A percentile compares a stretch with the other conserved stretches of the same genome.
These are phyloP conservation scores for Ammodytes marinus DNA, from an alignment of 2,113 vertebrate species.

Conservation along the genomic window DNA sequence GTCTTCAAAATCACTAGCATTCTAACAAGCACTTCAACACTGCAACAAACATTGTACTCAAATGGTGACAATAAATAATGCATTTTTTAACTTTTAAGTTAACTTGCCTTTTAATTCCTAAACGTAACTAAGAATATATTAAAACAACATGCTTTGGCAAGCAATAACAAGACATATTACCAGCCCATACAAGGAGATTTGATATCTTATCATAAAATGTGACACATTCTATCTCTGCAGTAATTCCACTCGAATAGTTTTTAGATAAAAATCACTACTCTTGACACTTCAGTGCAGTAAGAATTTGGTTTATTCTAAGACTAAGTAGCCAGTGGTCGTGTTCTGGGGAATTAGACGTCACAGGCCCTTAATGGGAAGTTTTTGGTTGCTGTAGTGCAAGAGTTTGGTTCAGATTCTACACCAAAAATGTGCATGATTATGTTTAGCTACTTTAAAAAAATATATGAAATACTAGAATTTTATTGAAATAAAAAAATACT, in stretches of 20 bases:
- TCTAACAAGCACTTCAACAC: constrained; percentile 70
- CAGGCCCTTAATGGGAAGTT: constrained; percentile 11
- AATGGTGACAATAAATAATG: constrained; percentile 82
- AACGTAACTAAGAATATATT: constrained; percentile 50
- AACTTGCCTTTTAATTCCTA: constrained; percentile 31
- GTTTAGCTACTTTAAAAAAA: constrained; percentile 3
- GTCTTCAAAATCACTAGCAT: constrained; percentile 66
- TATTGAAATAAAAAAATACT: neutral
- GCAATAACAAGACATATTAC: constrained; percentile 30
- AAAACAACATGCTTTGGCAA: constrained; percentile 52
- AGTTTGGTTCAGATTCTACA: constrained; percentile 11
- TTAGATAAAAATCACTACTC: constrained; percentile 25
- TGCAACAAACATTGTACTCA: constrained; percentile 63
- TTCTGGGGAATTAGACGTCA: neutral
- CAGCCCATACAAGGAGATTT: constrained; percentile 9
- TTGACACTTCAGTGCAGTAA: constrained; percentile 38
- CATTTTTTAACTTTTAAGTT: constrained; percentile 46
- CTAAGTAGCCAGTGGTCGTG: neutral
- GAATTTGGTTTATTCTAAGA: constrained; percentile 4
- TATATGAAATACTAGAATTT: neutral
- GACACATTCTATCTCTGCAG: constrained; percentile 50
- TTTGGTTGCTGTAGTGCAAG: constrained; percentile 19
- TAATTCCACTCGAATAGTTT: constrained; percentile 48
- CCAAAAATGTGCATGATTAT: constrained; percentile 19
- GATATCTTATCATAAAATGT: constrained; percentile 55